A percentile compares a stretch with the other conserved stretches of the same genome.
These are phyloP conservation scores for Stictocephala bisonia DNA, from an alignment of 2,888 invertebrate genomes.

Conservation along the genomic window DNA sequence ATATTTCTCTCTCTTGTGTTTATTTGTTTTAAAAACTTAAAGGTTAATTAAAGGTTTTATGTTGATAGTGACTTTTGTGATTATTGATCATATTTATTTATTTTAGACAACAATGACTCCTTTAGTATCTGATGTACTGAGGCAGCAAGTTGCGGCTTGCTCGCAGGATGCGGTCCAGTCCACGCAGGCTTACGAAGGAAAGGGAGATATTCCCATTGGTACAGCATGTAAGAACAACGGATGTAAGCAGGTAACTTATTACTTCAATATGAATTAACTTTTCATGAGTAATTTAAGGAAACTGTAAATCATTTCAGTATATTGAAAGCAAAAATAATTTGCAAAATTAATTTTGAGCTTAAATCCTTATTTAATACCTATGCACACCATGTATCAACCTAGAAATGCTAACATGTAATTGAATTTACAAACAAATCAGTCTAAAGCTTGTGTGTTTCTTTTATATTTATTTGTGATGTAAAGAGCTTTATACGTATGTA, in stretches of 20 bases:
- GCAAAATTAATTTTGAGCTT: too few species aligned
- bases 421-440: too few species aligned
- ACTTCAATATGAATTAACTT: too few species aligned
- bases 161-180: conserved; percentile 20
- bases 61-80: neutral
- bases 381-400: too few species aligned
- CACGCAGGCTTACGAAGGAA: neutral
- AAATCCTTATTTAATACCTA: too few species aligned
- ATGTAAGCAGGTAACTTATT: conserved; percentile 72
- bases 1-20: neutral
- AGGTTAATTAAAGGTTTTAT: neutral
- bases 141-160: conserved; percentile 66
- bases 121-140: conserved; percentile 74
- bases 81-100: neutral
- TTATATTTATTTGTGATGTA: too few species aligned
- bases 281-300: neutral
- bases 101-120: conserved; percentile 68
- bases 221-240: conserved; percentile 89
- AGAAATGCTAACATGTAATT: too few species aligned
- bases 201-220: conserved; percentile 72
- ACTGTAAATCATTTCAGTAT: neutral
- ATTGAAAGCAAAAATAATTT: too few species aligned
- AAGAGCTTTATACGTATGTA: too few species aligned
- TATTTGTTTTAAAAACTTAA: neutral
- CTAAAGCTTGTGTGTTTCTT: too few species aligned